phyloP scores from a whole-genome alignment of 2,113 vertebrate species.

The Desmodus rotundus region DNA sequence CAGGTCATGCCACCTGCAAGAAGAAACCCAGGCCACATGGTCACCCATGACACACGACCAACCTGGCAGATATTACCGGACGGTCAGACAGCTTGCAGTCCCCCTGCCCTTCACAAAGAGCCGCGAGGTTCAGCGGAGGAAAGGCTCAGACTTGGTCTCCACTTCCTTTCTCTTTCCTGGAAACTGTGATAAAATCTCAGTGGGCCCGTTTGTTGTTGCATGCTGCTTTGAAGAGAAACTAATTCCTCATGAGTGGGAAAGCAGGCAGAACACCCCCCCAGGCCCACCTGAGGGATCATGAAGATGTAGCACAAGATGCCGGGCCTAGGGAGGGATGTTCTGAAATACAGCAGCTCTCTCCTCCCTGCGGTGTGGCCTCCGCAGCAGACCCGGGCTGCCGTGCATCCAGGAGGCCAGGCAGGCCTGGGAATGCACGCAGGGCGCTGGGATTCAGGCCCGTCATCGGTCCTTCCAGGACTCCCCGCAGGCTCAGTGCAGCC shows the following conservation, averaged over 20 bases:
- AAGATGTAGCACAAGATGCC: background rate
- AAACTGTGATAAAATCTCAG: background rate
- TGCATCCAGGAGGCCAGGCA: background rate
- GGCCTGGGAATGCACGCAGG: rapidly evolving
- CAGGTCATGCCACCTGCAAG: background rate
- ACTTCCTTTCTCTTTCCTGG: too few species aligned
- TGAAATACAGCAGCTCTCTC: rapidly evolving
- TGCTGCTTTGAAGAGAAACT: background rate
- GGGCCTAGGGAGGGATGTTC: background rate
- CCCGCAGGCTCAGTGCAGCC: background rate
- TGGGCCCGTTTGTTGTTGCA: too few species aligned
- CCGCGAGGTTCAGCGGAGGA: rapidly evolving
- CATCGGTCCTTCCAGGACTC: rapidly evolving
- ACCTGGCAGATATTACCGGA: rapidly evolving
- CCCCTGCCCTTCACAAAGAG: background rate
- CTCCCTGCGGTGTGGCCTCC: too few species aligned
- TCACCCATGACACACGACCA: background rate
- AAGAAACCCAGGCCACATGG: background rate
- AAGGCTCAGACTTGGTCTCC: too few species aligned
- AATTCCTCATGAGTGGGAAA: background rate
- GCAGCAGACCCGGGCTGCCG: rapidly evolving
- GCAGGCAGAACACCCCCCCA: background rate
- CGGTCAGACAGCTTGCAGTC: rapidly evolving
- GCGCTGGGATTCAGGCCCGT: background rate
- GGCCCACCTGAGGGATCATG: background rate